These are phyloP conservation scores for Argya squamiceps DNA, from an alignment of 2,797 vertebrate species.

Conservation along the genomic window DNA sequence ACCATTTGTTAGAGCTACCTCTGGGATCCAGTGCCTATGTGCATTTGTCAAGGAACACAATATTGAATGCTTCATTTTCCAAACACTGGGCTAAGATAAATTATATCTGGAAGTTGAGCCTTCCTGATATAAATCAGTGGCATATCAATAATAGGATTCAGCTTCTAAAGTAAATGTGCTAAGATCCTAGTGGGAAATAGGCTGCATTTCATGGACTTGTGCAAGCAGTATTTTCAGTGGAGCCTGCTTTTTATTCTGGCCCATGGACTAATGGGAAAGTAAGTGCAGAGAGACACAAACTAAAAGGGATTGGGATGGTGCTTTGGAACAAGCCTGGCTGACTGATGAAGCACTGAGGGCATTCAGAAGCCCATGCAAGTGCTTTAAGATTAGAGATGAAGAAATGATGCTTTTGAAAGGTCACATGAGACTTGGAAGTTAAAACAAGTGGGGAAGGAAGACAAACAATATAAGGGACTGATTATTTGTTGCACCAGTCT, in stretches of 20 bases:
- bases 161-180: conserved; percentile 50
- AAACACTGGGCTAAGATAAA: conserved; percentile 74
- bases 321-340: not conserved
- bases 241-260: conserved; percentile 12
- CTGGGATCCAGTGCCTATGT: conserved; percentile 69
- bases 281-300: not conserved
- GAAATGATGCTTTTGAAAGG: not conserved
- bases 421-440: not conserved
- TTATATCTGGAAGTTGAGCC: conserved; percentile 64
- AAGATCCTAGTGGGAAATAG: conserved; percentile 49
- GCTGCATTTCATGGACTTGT: conserved; percentile 29
- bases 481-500: not conserved
- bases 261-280: conserved; percentile 1
- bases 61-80: conserved; percentile 75
- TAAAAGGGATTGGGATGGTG: not conserved
- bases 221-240: not conserved
- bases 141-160: conserved; percentile 71
- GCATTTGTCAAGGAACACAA: conserved; percentile 69
- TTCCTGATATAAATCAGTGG: conserved; percentile 74
- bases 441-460: not conserved
- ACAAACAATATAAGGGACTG: not conserved
- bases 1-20: conserved; percentile 74
- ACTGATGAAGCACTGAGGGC: not conserved
- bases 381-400: not conserved
- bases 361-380: not conserved